A percentile compares a stretch with the other conserved stretches of the same genome.
Evolutionary conservation across 2,113 vertebrate genomes (phyloP).

Genomic region (Muscicapa adusta): DNA sequence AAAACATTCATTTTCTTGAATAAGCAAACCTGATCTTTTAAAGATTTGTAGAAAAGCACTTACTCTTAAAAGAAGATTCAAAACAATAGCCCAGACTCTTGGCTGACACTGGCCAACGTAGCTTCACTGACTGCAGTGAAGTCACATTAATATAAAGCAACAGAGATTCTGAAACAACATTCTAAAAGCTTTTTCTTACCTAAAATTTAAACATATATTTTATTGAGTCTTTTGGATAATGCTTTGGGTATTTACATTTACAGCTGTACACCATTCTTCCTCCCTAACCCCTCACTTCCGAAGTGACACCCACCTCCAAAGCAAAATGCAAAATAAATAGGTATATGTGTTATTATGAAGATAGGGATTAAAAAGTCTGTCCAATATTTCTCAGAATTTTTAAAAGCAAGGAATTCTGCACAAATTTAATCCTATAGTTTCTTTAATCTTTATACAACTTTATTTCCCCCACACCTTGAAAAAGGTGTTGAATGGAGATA

Average conservation of each 20-base stretch:
- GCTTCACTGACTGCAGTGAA: background rate
- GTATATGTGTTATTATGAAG: background rate
- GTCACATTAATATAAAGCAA: background rate
- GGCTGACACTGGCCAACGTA: background rate
- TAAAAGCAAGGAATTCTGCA: background rate
- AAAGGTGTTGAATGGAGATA: background rate
- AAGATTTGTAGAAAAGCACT: background rate
- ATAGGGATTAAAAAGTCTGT: background rate
- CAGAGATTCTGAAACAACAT: background rate
- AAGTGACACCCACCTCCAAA: background rate
- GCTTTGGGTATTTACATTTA: background rate
- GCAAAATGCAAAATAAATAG: background rate
- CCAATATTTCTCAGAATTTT: background rate
- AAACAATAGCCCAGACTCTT: background rate
- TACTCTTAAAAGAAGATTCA: background rate
- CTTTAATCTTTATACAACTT: background rate
- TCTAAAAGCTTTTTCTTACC: background rate
- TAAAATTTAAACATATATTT: background rate
- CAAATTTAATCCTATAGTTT: background rate
- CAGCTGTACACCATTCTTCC: background rate
- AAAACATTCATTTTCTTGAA: constrained; percentile 36
- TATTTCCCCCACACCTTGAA: background rate
- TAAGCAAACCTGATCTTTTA: constrained; percentile 3
- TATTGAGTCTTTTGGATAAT: background rate
- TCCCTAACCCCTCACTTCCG: background rate